Conservation (phyloP, 2,113 vertebrate species). For the Azemiops feae region DNA sequence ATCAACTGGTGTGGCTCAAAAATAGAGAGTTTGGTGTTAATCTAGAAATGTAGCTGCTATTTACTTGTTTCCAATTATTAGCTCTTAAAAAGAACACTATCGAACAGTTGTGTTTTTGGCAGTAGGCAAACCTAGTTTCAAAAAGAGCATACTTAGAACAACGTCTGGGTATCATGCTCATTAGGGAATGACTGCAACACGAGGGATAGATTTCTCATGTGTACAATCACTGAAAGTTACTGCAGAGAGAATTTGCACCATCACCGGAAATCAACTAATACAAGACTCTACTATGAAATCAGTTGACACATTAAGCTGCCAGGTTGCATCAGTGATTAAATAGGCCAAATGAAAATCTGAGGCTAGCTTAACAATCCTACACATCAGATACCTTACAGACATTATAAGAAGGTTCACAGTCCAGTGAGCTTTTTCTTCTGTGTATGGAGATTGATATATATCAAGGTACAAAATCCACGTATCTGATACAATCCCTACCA, state of each 20-base stretch:
- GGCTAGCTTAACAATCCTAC: background rate
- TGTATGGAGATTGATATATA: background rate
- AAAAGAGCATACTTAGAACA: background rate
- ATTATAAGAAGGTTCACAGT: background rate
- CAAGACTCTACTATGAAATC: background rate
- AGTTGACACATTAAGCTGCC: background rate
- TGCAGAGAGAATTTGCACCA: background rate
- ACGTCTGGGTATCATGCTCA: background rate
- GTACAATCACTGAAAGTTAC: background rate
- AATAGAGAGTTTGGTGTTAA: constrained; percentile 43
- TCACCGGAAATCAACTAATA: background rate
- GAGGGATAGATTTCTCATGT: background rate
- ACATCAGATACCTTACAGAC: background rate
- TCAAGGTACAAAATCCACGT: background rate
- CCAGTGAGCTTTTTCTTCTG: background rate
- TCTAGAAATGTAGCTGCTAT: constrained; percentile 43
- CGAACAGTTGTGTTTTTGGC: background rate
- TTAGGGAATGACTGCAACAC: background rate
- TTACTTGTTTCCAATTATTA: constrained; percentile 26
- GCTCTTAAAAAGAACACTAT: background rate
- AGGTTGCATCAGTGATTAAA: background rate
- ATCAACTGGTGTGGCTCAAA: constrained; percentile 44
- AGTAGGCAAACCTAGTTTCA: background rate
- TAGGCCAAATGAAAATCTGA: background rate
- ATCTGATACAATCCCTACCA: background rate